phyloP scores from a whole-genome alignment of 2,113 vertebrate genomes.

The Dasyurus viverrinus region DNA sequence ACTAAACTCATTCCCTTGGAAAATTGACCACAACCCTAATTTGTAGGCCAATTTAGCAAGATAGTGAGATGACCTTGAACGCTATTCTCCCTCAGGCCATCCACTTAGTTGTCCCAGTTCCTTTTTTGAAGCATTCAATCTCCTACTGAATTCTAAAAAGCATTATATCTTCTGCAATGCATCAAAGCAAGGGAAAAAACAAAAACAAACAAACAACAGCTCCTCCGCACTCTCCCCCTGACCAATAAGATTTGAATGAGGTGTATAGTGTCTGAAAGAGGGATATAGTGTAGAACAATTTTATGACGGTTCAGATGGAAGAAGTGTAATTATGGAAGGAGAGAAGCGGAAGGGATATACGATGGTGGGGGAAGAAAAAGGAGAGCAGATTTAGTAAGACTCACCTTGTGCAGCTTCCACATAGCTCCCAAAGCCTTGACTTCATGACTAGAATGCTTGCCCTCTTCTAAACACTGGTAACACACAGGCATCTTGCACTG shows the following conservation, averaged over 20 bases:
- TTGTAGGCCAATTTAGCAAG: not conserved
- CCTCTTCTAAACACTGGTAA: conserved; percentile 98
- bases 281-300: conserved; percentile 11
- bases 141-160: not conserved
- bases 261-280: conserved; percentile 11
- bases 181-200: conserved; percentile 40
- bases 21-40: not conserved
- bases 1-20: not conserved
- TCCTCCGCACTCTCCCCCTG: conserved; percentile 63
- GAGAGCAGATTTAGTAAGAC: conserved; percentile 32
- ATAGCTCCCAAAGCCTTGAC: conserved; percentile 98
- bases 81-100: not conserved
- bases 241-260: conserved; percentile 9
- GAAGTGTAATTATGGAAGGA: too few species aligned
- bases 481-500: conserved; percentile 98
- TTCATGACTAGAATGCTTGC: conserved; percentile 96
- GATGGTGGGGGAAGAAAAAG: not conserved
- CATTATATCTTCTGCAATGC: conserved; percentile 72
- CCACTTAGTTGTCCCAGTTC: not conserved
- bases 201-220: not conserved
- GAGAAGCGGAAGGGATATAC: not conserved
- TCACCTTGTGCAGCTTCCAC: conserved; percentile 99
- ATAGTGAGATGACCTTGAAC: not conserved
- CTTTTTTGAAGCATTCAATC: conserved; percentile 40
- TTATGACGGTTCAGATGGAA: not conserved